These are phyloP conservation scores for Rhyacichthys aspro DNA, from an alignment of 2,797 vertebrate species.

Conservation along the genomic window DNA sequence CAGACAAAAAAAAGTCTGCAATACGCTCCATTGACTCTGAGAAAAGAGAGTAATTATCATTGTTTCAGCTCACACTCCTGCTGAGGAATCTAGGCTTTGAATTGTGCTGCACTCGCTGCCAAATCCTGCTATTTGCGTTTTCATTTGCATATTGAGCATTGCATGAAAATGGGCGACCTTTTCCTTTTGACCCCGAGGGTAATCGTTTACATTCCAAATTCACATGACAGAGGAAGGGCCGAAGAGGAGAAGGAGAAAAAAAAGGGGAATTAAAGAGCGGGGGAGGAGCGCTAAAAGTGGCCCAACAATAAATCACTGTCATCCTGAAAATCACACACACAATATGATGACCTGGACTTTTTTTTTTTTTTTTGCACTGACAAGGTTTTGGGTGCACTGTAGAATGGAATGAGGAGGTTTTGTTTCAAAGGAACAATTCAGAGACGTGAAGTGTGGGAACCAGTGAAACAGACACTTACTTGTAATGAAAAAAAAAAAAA, in stretches of 20 bases:
- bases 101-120: constrained; percentile 32
- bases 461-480: constrained; percentile 31
- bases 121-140: constrained; percentile 50
- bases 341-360: constrained; percentile 23
- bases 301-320: constrained; percentile 44
- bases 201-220: constrained; percentile 57
- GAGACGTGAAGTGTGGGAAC: constrained; percentile 24
- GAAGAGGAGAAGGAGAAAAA: constrained; percentile 6
- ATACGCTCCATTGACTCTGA: constrained; percentile 25
- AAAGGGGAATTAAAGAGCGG: constrained; percentile 19
- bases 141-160: constrained; percentile 61
- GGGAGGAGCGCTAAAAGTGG: constrained; percentile 21
- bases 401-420: constrained; percentile 7
- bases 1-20: not conserved
- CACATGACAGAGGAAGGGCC: constrained; percentile 18
- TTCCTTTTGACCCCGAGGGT: constrained; percentile 55
- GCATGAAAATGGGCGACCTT: constrained; percentile 62
- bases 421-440: constrained; percentile 12
- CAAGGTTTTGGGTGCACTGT: constrained; percentile 6
- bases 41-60: constrained; percentile 28
- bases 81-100: constrained; percentile 21
- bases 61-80: not conserved
- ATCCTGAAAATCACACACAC: constrained; percentile 23
- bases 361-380: constrained; percentile 25
- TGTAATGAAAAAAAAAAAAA: constrained; percentile 26